Evolutionary conservation across 1,140 invertebrate genomes (phyloP), one percentile per base, ranked within the genome.

Genomic region (Brachionus sp.): DNA sequence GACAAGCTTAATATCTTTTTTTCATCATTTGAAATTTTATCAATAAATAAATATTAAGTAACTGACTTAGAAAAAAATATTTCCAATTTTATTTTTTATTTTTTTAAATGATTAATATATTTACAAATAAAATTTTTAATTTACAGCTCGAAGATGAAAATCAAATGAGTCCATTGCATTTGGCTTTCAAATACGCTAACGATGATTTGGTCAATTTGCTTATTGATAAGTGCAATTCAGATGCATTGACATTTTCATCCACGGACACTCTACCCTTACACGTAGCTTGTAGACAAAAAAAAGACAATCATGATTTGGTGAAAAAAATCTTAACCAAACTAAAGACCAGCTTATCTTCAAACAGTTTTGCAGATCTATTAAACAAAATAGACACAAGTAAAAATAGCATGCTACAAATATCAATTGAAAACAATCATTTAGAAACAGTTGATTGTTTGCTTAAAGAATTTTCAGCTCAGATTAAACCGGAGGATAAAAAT

Each of bases 391-490:
- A 80, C n/a, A 35, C 3, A 4, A 35, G 35, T 62, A 57, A 66
- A 44, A 57, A 13, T 29, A 16, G 16, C 5, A 62, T 80, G 25
- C 6, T 80, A 25, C 50, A 80, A 80, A 57, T 80, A 23, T 23
- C 77, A 13, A 80, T 80, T n/a, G 77, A 80, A 29, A 16, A 57
- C 2, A 80, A 80, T 62, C 77, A 80, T 62, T 39, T 80, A 33
- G 16, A 66, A 23, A 80, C 62, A 39, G 50, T 62, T 35, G 77
- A 80, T 2, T 42, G 33, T 39, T 42, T 80, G 10, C 50, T 80
- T 10, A 66, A 42, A 6, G 50, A 80, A 13, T 80, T 29, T n/a
- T 35, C 29, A 23, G 75, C 5, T n/a, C 39, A 80, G 1, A 29
- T 75, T 1, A 44, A 19, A 10, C 33, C 33, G 25, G 50, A 66